phyloP scores from a whole-genome alignment of 2,797 vertebrate genomes.

The Manis javanica region DNA sequence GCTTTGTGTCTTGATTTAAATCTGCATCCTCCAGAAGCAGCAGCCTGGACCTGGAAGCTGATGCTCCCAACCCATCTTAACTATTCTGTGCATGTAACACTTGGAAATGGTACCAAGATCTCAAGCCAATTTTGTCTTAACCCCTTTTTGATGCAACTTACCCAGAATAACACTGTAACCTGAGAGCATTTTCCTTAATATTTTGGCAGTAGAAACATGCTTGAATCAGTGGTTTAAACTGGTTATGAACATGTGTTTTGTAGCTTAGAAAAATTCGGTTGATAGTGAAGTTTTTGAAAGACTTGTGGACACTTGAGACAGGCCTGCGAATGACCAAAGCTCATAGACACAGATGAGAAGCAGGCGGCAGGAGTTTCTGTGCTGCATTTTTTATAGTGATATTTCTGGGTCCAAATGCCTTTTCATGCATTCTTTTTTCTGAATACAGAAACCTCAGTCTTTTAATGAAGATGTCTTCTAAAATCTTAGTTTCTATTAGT shows the following conservation, averaged over 20 bases:
- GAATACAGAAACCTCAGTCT: not conserved
- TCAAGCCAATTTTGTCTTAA: not conserved
- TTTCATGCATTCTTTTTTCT: not conserved
- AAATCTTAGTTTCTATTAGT: not conserved
- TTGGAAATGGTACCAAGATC: not conserved
- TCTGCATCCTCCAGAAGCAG: not conserved
- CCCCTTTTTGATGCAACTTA: not conserved
- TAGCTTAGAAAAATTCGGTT: not conserved
- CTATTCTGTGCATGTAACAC: not conserved
- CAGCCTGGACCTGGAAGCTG: not conserved
- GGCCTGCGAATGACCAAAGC: not conserved
- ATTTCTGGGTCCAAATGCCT: not conserved
- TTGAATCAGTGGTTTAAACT: not conserved
- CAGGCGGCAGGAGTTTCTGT: not conserved
- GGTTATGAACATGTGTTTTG: not conserved
- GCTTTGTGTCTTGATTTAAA: not conserved
- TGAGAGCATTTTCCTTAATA: not conserved
- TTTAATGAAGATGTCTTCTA: not conserved
- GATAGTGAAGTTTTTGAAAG: not conserved
- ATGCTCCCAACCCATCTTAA: not conserved
- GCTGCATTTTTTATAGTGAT: not conserved
- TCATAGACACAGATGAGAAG: not conserved
- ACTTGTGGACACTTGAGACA: not conserved
- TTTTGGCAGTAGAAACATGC: not conserved
- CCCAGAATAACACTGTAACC: not conserved